Conservation (phyloP, 1,140 invertebrate genomes). For the Magallana angulata region DNA sequence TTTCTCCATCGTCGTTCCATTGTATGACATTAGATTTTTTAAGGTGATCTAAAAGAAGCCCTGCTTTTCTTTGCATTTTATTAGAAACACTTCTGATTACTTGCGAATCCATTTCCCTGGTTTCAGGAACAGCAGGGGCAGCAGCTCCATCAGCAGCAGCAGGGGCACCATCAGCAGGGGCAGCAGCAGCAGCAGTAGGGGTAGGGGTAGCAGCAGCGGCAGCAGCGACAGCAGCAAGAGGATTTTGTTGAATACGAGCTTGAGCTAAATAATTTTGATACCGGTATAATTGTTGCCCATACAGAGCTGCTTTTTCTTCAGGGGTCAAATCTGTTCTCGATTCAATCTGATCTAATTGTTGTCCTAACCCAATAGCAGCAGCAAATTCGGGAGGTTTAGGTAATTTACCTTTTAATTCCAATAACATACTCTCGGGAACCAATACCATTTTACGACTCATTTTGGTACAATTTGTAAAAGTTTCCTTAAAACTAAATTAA, state of each 20-base stretch:
- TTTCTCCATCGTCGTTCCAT: too few species aligned
- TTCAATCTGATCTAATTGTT: not conserved
- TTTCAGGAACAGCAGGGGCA: too few species aligned
- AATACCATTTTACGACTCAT: constrained; percentile 29
- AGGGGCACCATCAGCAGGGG: too few species aligned
- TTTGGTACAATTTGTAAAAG: not conserved
- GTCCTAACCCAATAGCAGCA: not conserved
- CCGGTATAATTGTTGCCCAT: not conserved
- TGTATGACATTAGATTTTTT: too few species aligned
- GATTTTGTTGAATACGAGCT: not conserved
- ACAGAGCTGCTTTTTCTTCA: constrained; percentile 3
- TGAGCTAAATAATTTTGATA: not conserved
- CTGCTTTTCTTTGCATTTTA: too few species aligned
- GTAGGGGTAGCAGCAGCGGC: not conserved
- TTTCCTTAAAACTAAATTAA: not conserved
- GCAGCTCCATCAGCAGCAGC: too few species aligned
- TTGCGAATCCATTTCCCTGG: too few species aligned
- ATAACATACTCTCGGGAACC: not conserved
- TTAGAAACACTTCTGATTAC: too few species aligned
- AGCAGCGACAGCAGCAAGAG: too few species aligned
- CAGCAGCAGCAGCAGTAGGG: too few species aligned
- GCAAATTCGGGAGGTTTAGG: not conserved
- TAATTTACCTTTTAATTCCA: not conserved
- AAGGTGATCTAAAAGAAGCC: too few species aligned
- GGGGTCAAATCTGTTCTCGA: not conserved